A percentile compares a stretch with the other conserved stretches of the same genome.
Evolutionary conservation across 1,140 invertebrate species (phyloP).

Genomic region (Macrostomum lignano): DNA sequence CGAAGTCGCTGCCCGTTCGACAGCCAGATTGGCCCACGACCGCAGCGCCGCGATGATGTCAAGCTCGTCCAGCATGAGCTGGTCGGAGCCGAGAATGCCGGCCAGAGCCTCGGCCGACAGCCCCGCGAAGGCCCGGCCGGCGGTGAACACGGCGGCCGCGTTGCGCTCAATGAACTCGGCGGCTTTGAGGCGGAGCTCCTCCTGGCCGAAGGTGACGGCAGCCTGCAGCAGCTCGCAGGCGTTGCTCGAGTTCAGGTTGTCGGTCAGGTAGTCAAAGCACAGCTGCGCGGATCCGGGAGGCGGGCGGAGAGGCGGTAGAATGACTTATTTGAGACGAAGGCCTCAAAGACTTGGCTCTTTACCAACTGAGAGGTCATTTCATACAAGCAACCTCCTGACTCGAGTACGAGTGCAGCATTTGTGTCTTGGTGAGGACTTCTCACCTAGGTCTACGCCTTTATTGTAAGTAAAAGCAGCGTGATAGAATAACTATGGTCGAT

Average conservation of each 20-base stretch:
- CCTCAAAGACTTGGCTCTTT: neutral
- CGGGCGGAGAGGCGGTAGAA: too few species aligned
- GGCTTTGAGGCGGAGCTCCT: slow-evolving; percentile 14
- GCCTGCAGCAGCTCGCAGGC: slow-evolving; percentile 21
- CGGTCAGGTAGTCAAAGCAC: slow-evolving; percentile 15
- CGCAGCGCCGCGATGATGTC: slow-evolving; percentile 17
- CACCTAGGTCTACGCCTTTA: too few species aligned
- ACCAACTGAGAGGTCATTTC: neutral
- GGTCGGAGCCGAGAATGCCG: slow-evolving; percentile 13
- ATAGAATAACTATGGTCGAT: too few species aligned
- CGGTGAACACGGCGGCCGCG: too few species aligned
- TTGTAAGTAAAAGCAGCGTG: too few species aligned
- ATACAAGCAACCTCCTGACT: neutral
- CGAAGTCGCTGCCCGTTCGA: too few species aligned
- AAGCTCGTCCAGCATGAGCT: slow-evolving; percentile 16
- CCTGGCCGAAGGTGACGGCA: slow-evolving; percentile 18
- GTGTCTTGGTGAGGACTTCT: too few species aligned
- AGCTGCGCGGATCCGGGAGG: too few species aligned
- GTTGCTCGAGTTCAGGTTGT: slow-evolving; percentile 14
- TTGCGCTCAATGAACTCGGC: slow-evolving; percentile 17
- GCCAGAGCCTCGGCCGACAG: slow-evolving; percentile 16
- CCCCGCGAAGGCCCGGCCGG: slow-evolving; percentile 22
- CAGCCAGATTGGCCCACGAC: slow-evolving; percentile 14
- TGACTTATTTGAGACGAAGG: slow-evolving; percentile 5
- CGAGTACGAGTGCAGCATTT: too few species aligned